These are phyloP conservation scores for Oxytorus armatus DNA, from an alignment of 2,888 invertebrate genomes.

Conservation along the genomic window DNA sequence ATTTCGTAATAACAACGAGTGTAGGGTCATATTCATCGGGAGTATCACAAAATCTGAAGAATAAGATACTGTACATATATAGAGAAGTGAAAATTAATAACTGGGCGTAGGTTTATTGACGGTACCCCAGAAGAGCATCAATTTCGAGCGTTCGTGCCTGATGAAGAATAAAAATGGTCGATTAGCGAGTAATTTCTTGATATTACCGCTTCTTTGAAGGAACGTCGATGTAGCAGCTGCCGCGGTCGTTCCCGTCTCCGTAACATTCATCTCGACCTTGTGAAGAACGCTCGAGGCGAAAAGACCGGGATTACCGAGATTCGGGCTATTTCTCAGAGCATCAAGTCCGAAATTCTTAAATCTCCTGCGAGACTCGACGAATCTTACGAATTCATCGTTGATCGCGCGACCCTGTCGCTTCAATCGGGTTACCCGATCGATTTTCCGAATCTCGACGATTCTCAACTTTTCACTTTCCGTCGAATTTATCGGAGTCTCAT, in stretches of 20 bases:
- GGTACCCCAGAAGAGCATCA: constrained; percentile 90
- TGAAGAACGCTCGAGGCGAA: constrained; percentile 88
- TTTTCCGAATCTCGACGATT: constrained; percentile 41
- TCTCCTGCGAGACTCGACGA: constrained; percentile 69
- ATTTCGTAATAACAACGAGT: too few relatives aligned
- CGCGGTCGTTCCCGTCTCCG: constrained; percentile 90
- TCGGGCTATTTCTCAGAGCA: constrained; percentile 78
- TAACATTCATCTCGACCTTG: constrained; percentile 88
- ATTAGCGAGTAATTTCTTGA: constrained; percentile 86
- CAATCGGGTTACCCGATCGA: constrained; percentile 68
- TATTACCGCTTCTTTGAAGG: constrained; percentile 86
- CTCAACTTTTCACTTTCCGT: constrained; percentile 42
- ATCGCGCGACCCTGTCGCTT: constrained; percentile 75
- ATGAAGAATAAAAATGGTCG: constrained; percentile 92
- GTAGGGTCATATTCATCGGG: too few relatives aligned
- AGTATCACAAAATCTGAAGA: neutral
- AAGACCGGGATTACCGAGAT: constrained; percentile 86
- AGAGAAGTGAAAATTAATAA: constrained; percentile 59
- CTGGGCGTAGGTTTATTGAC: constrained; percentile 87
- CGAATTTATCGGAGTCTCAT: constrained; percentile 10
- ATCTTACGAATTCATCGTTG: constrained; percentile 74
- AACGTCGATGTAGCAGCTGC: constrained; percentile 88
- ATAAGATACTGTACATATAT: neutral
- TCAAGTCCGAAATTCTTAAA: constrained; percentile 78
- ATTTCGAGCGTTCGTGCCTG: constrained; percentile 88